A percentile compares a stretch with the other conserved stretches of the same genome.
phyloP scores from a whole-genome alignment of 2,797 vertebrate species.

The Sphenopsis melanotis region DNA sequence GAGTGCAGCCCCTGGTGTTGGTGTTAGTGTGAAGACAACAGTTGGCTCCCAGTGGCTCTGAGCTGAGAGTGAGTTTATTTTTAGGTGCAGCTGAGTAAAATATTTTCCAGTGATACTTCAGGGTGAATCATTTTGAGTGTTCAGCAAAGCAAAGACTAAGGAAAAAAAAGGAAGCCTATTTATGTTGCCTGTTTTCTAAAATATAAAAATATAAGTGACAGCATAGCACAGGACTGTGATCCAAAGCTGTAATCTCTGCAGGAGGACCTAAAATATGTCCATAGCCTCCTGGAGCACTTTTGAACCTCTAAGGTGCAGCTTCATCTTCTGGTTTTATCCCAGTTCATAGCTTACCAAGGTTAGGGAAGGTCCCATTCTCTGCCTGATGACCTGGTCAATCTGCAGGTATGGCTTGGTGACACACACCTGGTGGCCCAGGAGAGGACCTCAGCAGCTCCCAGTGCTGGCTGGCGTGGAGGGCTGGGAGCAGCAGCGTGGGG shows the following conservation, averaged over 20 bases:
- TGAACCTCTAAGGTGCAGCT: neutral
- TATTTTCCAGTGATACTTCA: slow-evolving; percentile 24
- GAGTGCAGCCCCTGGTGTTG: neutral
- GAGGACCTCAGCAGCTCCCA: neutral
- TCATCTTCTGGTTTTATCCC: neutral
- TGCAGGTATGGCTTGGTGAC: neutral
- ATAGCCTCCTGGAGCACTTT: neutral
- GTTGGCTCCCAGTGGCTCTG: neutral
- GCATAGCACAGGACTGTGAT: neutral
- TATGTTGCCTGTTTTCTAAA: neutral
- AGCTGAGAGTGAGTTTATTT: slow-evolving; percentile 17
- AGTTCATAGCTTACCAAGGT: neutral
- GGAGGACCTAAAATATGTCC: neutral
- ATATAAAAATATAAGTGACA: neutral
- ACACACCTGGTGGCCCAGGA: neutral
- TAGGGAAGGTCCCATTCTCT: neutral
- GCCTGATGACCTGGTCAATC: neutral
- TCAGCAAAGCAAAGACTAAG: neutral
- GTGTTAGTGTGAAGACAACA: neutral
- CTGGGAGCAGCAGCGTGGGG: neutral
- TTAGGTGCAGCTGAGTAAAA: slow-evolving; percentile 13
- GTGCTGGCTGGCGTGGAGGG: accelerated
- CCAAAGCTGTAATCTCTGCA: neutral
- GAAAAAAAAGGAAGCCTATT: neutral
- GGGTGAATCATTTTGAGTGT: neutral